Base-by-base conservation (phyloP, 2,888 invertebrate species). In the Diaprepes abbreviatus region DNA sequence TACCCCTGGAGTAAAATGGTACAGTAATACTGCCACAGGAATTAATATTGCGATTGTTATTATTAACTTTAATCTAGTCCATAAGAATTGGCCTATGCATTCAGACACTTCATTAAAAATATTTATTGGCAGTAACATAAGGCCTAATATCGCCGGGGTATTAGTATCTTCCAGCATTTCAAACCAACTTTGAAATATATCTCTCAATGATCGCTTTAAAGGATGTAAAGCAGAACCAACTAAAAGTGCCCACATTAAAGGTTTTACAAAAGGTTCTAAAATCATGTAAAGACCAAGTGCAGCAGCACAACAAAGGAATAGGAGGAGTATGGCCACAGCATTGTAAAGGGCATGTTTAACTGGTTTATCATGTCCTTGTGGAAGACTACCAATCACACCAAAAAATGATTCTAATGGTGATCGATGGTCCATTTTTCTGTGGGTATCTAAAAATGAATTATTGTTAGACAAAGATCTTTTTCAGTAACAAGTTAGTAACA, bases 221-320 rank as follows among this genome's bases (percentile, higher is more conserved):
- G 98, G 98, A 83, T 97, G 96, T n/a, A 98, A 87, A 36, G 97
- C 93, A 0, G 97, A 96, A n/a, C 99, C 99, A 78, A 97, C 95
- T 31, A 99, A 86, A 65, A 97, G 86, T 0, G 98, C 97, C 98
- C 98, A 99, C 76, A 98, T 88, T 60, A 99, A 84, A 0, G 98
- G 97, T 75, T 95, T 93, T 33, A 98, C 90, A 84, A 97, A 98
- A 0, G 97, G 96, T 78, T 94, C 93, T 28, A 97, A 85, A 74
- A 95, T 93, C 72, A 94, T 88, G 83, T 93, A 96, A 5, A 96
- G 87, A 1, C 93, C 93, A 81, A 91, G 92, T 40, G 91, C 87
- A 12, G 92, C 92, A 35, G 89, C 89, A 80, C 89, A 89, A 75
- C 90, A 89, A 55, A 92, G 82, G 43, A 89, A 85, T 71, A 95